Evolutionary conservation across 2,113 vertebrate genomes (phyloP).

Genomic region (Indicator indicator): DNA sequence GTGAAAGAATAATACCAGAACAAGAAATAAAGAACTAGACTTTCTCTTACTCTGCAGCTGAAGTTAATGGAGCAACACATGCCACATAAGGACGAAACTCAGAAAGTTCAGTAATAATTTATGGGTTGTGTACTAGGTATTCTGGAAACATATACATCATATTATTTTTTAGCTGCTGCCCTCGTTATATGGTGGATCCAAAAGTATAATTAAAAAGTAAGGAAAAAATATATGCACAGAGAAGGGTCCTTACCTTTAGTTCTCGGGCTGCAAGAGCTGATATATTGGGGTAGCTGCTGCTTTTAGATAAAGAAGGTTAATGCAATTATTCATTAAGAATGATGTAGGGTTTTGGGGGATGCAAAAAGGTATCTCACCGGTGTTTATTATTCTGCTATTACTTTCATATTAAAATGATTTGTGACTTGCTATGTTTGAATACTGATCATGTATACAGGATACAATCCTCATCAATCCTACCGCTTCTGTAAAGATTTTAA

Average conservation of each 20-base stretch:
- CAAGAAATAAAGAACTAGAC: background rate
- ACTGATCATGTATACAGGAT: background rate
- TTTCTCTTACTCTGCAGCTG: background rate
- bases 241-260: background rate
- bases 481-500: background rate
- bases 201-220: background rate
- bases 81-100: background rate
- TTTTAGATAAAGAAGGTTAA: background rate
- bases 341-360: background rate
- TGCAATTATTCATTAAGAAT: background rate
- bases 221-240: background rate
- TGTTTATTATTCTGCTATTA: background rate
- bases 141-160: background rate
- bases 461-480: background rate
- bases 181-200: background rate
- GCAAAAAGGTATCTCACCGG: background rate
- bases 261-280: background rate
- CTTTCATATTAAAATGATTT: background rate
- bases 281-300: background rate
- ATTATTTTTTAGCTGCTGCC: background rate
- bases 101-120: background rate
- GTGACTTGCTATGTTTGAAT: background rate
- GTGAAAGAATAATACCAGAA: conserved; percentile 14
- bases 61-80: background rate
- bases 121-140: background rate